phyloP scores from a whole-genome alignment of 1,140 invertebrate genomes.

The Temnothorax curvispinosus region DNA sequence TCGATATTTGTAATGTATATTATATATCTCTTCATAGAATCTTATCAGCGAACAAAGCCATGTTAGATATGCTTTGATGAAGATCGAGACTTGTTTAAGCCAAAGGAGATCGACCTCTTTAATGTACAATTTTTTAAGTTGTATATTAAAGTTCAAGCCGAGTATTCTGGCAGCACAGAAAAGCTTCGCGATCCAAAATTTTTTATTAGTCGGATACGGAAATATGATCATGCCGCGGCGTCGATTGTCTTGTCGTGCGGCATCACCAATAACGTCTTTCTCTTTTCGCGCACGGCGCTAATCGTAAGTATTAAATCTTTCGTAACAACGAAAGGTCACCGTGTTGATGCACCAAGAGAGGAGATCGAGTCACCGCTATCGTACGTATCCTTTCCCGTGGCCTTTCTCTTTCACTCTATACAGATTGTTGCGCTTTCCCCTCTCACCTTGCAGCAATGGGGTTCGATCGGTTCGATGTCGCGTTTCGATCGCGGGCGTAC shows the following conservation, averaged over 20 bases:
- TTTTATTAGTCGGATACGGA: slow-evolving; percentile 23
- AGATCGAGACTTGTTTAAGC: background rate
- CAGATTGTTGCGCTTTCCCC: slow-evolving; percentile 53
- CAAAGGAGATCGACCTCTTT: background rate
- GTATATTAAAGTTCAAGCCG: background rate
- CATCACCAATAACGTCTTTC: slow-evolving; percentile 7
- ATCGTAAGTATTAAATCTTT: slow-evolving; percentile 63
- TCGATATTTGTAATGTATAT: background rate
- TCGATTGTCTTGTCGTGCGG: slow-evolving; percentile 5
- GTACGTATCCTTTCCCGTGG: slow-evolving; percentile 70
- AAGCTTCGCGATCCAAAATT: background rate
- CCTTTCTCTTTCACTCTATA: slow-evolving; percentile 70
- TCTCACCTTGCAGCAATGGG: slow-evolving; percentile 17
- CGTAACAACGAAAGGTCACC: slow-evolving; percentile 71
- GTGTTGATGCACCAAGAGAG: slow-evolving; percentile 63
- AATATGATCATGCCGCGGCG: background rate
- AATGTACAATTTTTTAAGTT: background rate
- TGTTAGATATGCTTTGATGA: background rate
- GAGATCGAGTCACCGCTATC: slow-evolving; percentile 42
- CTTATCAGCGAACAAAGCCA: background rate
- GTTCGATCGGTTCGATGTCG: slow-evolving; percentile 5
- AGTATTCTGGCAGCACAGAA: background rate
- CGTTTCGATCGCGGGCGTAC: slow-evolving; percentile 20
- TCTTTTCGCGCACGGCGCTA: background rate
- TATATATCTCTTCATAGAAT: background rate